These are phyloP conservation scores for Ophonus ardosiacus DNA, from an alignment of 2,888 invertebrate species.

Conservation along the genomic window DNA sequence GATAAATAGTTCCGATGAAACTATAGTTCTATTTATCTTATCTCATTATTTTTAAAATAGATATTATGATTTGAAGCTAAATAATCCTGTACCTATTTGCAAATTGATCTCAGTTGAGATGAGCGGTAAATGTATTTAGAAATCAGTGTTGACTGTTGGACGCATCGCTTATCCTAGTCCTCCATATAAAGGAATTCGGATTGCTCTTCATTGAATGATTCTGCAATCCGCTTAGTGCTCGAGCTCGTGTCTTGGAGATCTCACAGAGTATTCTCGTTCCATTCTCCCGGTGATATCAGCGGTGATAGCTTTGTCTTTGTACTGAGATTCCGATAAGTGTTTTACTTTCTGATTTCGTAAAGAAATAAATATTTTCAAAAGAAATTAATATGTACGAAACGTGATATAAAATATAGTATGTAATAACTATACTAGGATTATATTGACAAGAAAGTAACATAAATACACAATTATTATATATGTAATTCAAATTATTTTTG, in stretches of 20 bases:
- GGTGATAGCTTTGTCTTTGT: constrained; percentile 34
- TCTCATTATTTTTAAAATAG: neutral
- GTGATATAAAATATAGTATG: too few relatives aligned
- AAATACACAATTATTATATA: too few relatives aligned
- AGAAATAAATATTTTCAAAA: neutral
- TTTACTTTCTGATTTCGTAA: neutral
- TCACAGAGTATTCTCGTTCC: neutral
- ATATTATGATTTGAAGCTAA: neutral
- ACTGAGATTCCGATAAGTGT: constrained; percentile 8
- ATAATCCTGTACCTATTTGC: neutral
- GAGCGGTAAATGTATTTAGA: constrained; percentile 9
- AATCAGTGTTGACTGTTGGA: neutral
- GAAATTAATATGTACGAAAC: neutral
- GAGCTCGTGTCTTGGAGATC: constrained; percentile 12
- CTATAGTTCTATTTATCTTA: too few relatives aligned
- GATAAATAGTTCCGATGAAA: too few relatives aligned
- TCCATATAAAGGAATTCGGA: constrained; percentile 19
- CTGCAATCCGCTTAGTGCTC: constrained; percentile 30
- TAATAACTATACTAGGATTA: too few relatives aligned
- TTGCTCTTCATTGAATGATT: constrained; percentile 33
- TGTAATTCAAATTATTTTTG: too few relatives aligned
- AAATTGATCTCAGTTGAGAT: neutral
- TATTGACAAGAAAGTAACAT: too few relatives aligned
- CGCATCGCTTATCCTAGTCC: neutral
- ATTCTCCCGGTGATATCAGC: neutral